Percentiles rank a stretch among this genome's conserved stretches.
Conservation (phyloP, 2,888 invertebrate species). For the Gymnocheta viridis region DNA sequence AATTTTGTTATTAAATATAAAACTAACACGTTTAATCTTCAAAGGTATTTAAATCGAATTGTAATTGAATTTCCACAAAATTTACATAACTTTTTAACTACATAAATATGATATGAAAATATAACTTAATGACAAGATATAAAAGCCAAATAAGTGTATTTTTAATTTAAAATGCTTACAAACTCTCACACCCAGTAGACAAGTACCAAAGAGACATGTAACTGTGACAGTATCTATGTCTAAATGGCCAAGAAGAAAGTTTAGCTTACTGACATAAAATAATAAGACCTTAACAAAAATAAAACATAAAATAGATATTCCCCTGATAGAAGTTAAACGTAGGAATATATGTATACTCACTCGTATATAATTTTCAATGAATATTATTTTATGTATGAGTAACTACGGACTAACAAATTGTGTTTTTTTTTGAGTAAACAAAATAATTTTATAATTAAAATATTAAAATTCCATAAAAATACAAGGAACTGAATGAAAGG, state of each 20-base stretch:
- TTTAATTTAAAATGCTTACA: slow-evolving; percentile 43
- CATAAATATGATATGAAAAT: slow-evolving; percentile 43
- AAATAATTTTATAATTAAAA: slow-evolving; percentile 63
- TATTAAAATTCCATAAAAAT: slow-evolving; percentile 35
- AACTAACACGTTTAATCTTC: slow-evolving; percentile 38
- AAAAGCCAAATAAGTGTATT: slow-evolving; percentile 15
- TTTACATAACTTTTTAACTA: slow-evolving; percentile 52
- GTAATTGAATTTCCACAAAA: slow-evolving; percentile 53
- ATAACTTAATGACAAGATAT: slow-evolving; percentile 21
- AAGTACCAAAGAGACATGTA: background rate
- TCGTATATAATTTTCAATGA: slow-evolving; percentile 13
- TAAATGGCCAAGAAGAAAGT: slow-evolving; percentile 23
- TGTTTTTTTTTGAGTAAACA: slow-evolving; percentile 34
- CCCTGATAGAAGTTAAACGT: slow-evolving; percentile 14
- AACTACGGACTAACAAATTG: background rate
- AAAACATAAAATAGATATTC: slow-evolving; percentile 8
- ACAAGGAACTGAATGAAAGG: background rate
- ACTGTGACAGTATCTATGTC: background rate
- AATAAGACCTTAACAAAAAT: background rate
- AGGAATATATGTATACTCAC: too few species aligned
- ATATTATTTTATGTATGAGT: background rate
- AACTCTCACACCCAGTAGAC: background rate
- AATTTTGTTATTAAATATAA: background rate
- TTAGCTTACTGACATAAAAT: slow-evolving; percentile 29
- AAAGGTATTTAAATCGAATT: slow-evolving; percentile 60